These are phyloP conservation scores for Esperia sulphurella DNA, from an alignment of 2,888 invertebrate genomes.

Conservation along the genomic window DNA sequence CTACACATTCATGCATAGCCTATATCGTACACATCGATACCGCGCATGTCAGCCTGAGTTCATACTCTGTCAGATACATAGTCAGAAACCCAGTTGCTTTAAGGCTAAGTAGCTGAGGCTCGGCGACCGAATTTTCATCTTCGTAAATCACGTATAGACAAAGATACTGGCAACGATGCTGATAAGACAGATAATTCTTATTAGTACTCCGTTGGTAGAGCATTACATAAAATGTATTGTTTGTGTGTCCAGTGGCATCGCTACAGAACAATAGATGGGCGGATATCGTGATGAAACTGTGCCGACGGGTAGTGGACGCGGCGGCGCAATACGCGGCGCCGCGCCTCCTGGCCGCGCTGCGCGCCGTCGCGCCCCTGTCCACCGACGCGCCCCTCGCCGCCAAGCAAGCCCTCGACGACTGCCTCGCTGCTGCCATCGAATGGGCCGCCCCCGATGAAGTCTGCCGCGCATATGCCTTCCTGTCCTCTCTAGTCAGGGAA, in stretches of 20 bases:
- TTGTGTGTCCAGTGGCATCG: constrained; percentile 71
- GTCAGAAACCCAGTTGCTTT: no score
- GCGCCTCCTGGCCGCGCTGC: constrained; percentile 87
- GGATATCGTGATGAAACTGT: constrained; percentile 86
- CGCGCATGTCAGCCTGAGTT: no score
- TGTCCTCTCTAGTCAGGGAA: constrained; percentile 38
- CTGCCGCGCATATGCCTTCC: constrained; percentile 86
- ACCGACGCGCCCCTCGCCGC: constrained; percentile 36
- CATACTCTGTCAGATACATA: no score
- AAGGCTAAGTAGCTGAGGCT: no score
- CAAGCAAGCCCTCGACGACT: constrained; percentile 82
- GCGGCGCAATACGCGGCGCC: constrained; percentile 89
- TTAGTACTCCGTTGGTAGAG: no score
- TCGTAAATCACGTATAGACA: no score
- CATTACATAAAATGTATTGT: no score
- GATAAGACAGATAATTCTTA: not conserved
- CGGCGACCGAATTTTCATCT: no score
- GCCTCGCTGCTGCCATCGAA: constrained; percentile 88
- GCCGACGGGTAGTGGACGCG: constrained; percentile 88
- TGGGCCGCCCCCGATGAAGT: constrained; percentile 89
- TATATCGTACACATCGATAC: no score
- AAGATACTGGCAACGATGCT: not conserved
- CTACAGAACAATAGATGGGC: constrained; percentile 92
- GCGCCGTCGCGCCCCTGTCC: constrained; percentile 76
- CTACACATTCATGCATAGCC: no score